A percentile compares a stretch with the other conserved stretches of the same genome.
These are phyloP conservation scores for Drosophila cognata DNA, from an alignment of 2,888 invertebrate species.

Conservation along the genomic window DNA sequence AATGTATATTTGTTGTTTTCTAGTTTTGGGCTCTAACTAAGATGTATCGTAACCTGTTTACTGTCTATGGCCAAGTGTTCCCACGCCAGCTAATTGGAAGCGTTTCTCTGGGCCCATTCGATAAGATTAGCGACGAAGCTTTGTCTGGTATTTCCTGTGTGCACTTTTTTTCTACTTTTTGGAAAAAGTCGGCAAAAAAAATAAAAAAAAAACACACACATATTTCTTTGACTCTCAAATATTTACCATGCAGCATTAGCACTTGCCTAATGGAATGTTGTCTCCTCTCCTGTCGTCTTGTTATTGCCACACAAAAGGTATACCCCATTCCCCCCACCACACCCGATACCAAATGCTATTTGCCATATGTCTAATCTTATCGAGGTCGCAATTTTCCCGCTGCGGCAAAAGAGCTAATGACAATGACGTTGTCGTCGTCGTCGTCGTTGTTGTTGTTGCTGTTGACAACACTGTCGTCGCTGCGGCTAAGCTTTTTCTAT, in stretches of 20 bases:
- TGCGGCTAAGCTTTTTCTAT: slow-evolving; percentile 35
- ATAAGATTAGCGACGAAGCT: slow-evolving; percentile 80
- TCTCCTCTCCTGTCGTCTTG: slow-evolving; percentile 33
- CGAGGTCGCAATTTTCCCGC: slow-evolving; percentile 70
- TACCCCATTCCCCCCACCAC: slow-evolving; percentile 4
- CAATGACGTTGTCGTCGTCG: slow-evolving; percentile 54
- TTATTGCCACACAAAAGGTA: slow-evolving; percentile 56
- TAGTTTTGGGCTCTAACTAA: slow-evolving; percentile 45
- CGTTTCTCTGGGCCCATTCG: slow-evolving; percentile 64
- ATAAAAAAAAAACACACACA: slow-evolving; percentile 36
- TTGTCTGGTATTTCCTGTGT: slow-evolving; percentile 77
- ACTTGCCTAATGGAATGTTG: slow-evolving; percentile 58
- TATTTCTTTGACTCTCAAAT: slow-evolving; percentile 66
- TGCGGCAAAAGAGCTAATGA: slow-evolving; percentile 65
- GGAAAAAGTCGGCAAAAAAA: slow-evolving; percentile 59
- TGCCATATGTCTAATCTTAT: slow-evolving; percentile 68
- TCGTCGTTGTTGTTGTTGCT: slow-evolving; percentile 17
- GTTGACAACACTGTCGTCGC: slow-evolving; percentile 26
- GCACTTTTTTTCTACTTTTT: slow-evolving; percentile 56
- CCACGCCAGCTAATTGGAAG: slow-evolving; percentile 74
- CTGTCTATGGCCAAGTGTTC: slow-evolving; percentile 58
- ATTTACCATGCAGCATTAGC: slow-evolving; percentile 65
- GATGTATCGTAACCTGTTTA: slow-evolving; percentile 66
- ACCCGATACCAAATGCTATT: slow-evolving; percentile 29
- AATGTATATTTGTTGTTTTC: slow-evolving; percentile 4